Conservation (phyloP, 2,797 vertebrate genomes). For the Myotis findleyi region DNA sequence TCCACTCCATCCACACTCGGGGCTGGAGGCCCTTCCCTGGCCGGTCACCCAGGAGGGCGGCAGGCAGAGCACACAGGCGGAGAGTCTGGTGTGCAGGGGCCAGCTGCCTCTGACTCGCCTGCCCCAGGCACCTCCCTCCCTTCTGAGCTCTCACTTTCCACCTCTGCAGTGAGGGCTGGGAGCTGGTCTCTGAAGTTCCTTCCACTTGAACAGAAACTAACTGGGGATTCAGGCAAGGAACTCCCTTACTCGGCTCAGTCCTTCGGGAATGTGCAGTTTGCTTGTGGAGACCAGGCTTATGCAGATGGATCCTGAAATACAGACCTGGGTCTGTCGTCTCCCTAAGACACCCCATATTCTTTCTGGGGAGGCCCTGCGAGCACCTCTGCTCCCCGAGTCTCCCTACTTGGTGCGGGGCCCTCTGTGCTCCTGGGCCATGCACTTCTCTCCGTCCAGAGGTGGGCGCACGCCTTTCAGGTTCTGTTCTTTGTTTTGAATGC, state of each 20-base stretch:
- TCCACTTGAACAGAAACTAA: background rate
- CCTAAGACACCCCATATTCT: background rate
- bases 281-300: background rate
- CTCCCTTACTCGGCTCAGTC: background rate
- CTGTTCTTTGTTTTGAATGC: background rate
- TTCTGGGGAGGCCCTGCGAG: background rate
- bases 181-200: background rate
- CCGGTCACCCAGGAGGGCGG: background rate
- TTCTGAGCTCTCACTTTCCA: background rate
- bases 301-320: too few relatives aligned
- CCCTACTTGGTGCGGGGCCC: background rate
- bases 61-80: accelerated
- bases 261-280: background rate
- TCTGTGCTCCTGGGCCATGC: accelerated
- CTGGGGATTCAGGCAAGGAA: background rate
- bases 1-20: background rate
- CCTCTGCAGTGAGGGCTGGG: background rate
- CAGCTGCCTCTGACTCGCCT: background rate
- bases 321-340: background rate
- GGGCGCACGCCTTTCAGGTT: background rate
- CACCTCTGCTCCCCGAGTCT: background rate
- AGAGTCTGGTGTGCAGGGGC: background rate
- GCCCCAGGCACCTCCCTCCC: background rate
- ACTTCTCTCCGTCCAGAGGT: accelerated
- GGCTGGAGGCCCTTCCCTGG: too few relatives aligned